These are phyloP conservation scores for Rhinogobius similis DNA, from an alignment of 2,113 vertebrate genomes.

Conservation along the genomic window DNA sequence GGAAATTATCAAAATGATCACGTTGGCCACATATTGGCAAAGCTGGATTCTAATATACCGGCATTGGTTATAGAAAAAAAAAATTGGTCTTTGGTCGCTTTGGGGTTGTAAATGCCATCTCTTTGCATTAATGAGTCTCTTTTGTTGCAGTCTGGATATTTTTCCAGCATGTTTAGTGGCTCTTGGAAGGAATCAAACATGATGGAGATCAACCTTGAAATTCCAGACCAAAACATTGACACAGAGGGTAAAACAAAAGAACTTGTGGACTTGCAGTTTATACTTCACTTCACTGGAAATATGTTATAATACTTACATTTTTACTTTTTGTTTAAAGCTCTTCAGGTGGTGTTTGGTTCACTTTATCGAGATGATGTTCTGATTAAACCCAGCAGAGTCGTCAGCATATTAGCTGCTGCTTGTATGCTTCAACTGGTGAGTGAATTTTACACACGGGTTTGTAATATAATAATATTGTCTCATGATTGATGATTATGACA, in stretches of 20 bases:
- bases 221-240: constrained; percentile 97
- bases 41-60: no score
- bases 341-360: constrained; percentile 96
- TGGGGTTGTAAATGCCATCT: neutral
- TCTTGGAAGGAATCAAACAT: constrained; percentile 98
- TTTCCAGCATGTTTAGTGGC: constrained; percentile 99
- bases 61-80: no score
- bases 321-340: constrained; percentile 66
- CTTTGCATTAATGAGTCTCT: neutral
- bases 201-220: constrained; percentile 92
- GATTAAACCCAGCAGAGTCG: constrained; percentile 91
- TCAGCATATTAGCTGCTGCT: constrained; percentile 92
- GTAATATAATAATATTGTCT: neutral
- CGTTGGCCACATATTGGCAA: no score
- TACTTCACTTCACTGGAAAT: neutral
- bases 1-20: no score
- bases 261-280: neutral
- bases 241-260: constrained; percentile 85
- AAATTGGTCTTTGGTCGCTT: no score
- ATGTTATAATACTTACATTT: neutral
- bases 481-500: neutral
- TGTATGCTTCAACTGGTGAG: constrained; percentile 97
- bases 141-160: constrained; percentile 89
- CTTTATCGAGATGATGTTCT: constrained; percentile 95
- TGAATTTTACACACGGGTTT: constrained; percentile 16